A percentile compares a stretch with the other conserved stretches of the same genome.
These are phyloP conservation scores for Parapsyche elsis DNA, from an alignment of 1,140 invertebrate genomes.

Conservation along the genomic window DNA sequence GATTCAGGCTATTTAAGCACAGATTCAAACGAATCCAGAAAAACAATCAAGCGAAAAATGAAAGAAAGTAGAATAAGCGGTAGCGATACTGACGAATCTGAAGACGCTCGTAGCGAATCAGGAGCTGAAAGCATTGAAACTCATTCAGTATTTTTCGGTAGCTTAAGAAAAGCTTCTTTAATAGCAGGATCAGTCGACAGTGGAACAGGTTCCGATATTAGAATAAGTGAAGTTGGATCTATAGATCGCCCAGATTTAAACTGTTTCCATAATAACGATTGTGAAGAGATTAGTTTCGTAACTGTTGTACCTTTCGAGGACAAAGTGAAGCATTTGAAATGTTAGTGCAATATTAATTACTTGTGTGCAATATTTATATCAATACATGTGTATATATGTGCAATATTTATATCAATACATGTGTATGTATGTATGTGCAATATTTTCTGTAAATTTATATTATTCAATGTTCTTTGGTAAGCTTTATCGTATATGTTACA, in stretches of 20 bases:
- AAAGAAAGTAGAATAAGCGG: conserved; percentile 65
- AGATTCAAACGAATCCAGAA: conserved; percentile 73
- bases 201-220: conserved; percentile 45
- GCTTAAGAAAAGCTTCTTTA: conserved; percentile 66
- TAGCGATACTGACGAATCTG: conserved; percentile 69
- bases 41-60: conserved; percentile 60
- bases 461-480: not conserved
- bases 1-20: conserved; percentile 83
- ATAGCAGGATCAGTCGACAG: conserved; percentile 51
- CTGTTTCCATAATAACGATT: conserved; percentile 25
- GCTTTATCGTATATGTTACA: not conserved
- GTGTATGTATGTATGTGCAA: conserved; percentile 42
- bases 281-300: conserved; percentile 14
- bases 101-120: conserved; percentile 82
- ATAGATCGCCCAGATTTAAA: not conserved
- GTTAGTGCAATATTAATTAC: conserved; percentile 39
- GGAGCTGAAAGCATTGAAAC: conserved; percentile 86
- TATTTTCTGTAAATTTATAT: not conserved
- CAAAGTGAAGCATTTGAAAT: conserved; percentile 25
- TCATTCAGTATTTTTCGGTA: conserved; percentile 83
- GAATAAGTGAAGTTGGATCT: conserved; percentile 5
- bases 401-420: conserved; percentile 8
- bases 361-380: not conserved
- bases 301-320: not conserved
- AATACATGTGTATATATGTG: conserved; percentile 3